Conservation (phyloP, 37 sponge, comb jelly and placozoan genomes). For the Beroe ovata region DNA sequence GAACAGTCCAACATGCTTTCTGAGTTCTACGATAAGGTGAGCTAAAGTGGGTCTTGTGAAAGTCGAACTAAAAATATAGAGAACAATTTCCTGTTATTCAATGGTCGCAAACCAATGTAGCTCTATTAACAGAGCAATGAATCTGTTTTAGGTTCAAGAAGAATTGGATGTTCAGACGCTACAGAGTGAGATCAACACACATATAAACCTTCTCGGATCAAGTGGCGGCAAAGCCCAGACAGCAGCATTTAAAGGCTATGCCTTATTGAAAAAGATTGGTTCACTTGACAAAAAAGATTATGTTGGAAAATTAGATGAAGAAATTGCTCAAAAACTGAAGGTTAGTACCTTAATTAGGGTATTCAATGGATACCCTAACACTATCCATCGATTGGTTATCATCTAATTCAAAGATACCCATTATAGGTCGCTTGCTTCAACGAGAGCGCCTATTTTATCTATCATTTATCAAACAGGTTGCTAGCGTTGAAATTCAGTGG, state of each 20-base stretch:
- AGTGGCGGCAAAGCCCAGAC: slow-evolving; percentile 49
- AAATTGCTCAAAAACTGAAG: slow-evolving; percentile 64
- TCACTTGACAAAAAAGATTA: slow-evolving; percentile 44
- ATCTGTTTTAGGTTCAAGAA: slow-evolving; percentile 16
- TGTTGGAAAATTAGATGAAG: slow-evolving; percentile 60
- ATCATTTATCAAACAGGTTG: no score
- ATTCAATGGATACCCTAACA: no score
- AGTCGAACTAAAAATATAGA: no score
- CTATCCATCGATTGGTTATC: no score
- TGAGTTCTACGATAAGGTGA: slow-evolving; percentile 64
- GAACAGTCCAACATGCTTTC: slow-evolving; percentile 64
- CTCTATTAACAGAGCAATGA: no score
- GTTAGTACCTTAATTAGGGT: no score
- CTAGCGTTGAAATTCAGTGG: slow-evolving; percentile 57
- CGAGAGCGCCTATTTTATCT: background rate
- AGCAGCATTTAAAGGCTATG: slow-evolving; percentile 64
- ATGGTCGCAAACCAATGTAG: no score
- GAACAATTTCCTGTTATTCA: no score
- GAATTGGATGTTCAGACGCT: slow-evolving; percentile 28
- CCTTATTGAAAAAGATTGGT: slow-evolving; percentile 34
- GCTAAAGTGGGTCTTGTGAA: no score
- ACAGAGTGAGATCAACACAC: slow-evolving; percentile 46
- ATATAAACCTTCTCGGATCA: background rate
- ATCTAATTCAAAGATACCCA: no score
- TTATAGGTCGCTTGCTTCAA: no score